A percentile compares a stretch with the other conserved stretches of the same genome.
These are phyloP conservation scores for Danio kyathit DNA, from an alignment of 2,797 vertebrate species.

Conservation along the genomic window DNA sequence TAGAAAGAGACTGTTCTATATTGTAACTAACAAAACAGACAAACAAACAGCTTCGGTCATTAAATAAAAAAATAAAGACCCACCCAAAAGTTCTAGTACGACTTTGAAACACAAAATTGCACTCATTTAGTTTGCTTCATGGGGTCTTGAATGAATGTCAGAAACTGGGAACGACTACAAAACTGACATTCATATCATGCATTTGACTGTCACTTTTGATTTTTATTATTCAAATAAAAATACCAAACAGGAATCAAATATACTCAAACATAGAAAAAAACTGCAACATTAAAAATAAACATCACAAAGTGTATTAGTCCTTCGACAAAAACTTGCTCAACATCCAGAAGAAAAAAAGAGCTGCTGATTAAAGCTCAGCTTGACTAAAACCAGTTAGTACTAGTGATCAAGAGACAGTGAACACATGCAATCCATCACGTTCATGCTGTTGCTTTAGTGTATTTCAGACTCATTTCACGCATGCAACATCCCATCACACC, in stretches of 20 bases:
- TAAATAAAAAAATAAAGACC: background rate
- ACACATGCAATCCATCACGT: constrained; percentile 16
- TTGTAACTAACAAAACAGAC: background rate
- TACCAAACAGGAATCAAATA: background rate
- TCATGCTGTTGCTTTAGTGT: constrained; percentile 27
- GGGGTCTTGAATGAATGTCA: constrained; percentile 21
- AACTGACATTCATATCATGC: constrained; percentile 29
- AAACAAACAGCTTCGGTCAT: background rate
- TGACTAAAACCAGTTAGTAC: constrained; percentile 24
- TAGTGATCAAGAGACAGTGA: background rate
- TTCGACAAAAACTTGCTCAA: constrained; percentile 2
- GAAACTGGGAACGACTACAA: background rate
- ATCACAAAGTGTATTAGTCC: constrained; percentile 14
- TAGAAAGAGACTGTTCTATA: background rate
- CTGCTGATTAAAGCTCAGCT: constrained; percentile 1
- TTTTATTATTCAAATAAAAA: constrained; percentile 1
- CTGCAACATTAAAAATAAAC: background rate
- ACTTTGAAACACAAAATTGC: background rate
- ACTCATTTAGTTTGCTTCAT: constrained; percentile 10
- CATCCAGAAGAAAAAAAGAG: constrained; percentile 1
- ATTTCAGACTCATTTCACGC: background rate
- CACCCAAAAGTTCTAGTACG: background rate
- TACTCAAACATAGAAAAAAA: background rate
- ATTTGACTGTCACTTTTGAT: constrained; percentile 1
- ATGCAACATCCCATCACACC: constrained; percentile 40